Conservation (phyloP, 2,113 vertebrate species). For the Coregonus clupeaformis region DNA sequence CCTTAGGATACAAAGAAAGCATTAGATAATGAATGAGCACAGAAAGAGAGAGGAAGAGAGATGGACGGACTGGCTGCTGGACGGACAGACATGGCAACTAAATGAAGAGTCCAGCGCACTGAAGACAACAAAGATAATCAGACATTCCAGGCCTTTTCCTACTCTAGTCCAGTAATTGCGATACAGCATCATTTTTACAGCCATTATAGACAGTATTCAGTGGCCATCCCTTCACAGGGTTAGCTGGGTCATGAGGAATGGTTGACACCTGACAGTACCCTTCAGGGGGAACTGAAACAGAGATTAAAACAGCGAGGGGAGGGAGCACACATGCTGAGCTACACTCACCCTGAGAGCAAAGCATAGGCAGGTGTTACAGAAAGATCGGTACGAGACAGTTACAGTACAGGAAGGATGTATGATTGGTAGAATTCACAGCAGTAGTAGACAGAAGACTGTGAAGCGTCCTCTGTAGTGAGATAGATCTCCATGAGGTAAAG, state of each 20-base stretch:
- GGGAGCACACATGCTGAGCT: constrained; percentile 22
- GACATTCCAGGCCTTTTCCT: too few relatives aligned
- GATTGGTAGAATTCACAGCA: background rate
- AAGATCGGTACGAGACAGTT: background rate
- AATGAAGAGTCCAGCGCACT: background rate
- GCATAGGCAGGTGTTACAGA: constrained; percentile 1
- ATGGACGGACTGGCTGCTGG: background rate
- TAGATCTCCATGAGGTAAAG: too few relatives aligned
- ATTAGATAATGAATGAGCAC: constrained; percentile 12
- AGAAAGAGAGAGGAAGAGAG: background rate
- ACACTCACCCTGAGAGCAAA: constrained; percentile 11
- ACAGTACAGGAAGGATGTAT: background rate
- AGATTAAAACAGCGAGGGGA: background rate
- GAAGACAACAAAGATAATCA: background rate
- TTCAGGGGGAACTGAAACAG: background rate
- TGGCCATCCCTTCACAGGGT: background rate
- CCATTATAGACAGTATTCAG: background rate
- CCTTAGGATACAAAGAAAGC: constrained; percentile 29
- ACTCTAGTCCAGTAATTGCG: background rate
- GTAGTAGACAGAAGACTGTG: background rate
- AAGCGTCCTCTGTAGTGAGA: background rate
- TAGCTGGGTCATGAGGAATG: background rate
- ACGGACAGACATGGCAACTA: constrained; percentile 10
- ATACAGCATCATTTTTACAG: background rate
- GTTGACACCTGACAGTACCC: constrained; percentile 9